These are phyloP conservation scores for Mizuhopecten yessoensis DNA, from an alignment of 1,140 invertebrate species.

Conservation along the genomic window DNA sequence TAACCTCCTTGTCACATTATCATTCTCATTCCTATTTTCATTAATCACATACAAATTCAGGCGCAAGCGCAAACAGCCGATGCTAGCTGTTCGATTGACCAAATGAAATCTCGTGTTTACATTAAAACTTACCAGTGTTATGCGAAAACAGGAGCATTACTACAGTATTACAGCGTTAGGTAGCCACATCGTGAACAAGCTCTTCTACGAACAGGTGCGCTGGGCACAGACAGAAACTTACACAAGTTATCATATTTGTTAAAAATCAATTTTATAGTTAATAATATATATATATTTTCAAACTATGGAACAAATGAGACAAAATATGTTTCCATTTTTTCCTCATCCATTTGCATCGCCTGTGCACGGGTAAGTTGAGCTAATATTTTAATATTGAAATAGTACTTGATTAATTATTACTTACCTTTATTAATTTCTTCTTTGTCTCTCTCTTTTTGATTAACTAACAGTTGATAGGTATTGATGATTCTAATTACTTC, in stretches of 20 bases:
- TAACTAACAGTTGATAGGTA: neutral
- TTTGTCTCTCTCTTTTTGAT: neutral
- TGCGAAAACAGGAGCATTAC: neutral
- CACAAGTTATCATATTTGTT: neutral
- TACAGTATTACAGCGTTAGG: neutral
- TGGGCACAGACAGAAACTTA: neutral
- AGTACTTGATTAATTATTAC: no score
- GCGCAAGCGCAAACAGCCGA: slow-evolving; percentile 29
- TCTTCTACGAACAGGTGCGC: slow-evolving; percentile 20
- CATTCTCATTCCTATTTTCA: neutral
- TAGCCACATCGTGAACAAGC: neutral
- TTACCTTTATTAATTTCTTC: no score
- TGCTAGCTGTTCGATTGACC: neutral
- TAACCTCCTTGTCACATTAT: slow-evolving; percentile 32
- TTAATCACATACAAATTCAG: slow-evolving; percentile 27
- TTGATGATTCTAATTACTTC: no score
- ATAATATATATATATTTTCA: neutral
- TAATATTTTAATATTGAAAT: neutral
- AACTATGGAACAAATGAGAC: slow-evolving; percentile 18
- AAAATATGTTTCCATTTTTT: neutral
- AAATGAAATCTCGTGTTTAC: slow-evolving; percentile 16
- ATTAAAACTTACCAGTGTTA: neutral
- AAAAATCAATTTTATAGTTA: neutral
- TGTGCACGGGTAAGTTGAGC: neutral
- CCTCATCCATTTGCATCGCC: neutral